Percentiles rank a stretch among this genome's conserved stretches.
phyloP scores from a whole-genome alignment of 2,888 invertebrate species.

The Diaperis boleti region DNA sequence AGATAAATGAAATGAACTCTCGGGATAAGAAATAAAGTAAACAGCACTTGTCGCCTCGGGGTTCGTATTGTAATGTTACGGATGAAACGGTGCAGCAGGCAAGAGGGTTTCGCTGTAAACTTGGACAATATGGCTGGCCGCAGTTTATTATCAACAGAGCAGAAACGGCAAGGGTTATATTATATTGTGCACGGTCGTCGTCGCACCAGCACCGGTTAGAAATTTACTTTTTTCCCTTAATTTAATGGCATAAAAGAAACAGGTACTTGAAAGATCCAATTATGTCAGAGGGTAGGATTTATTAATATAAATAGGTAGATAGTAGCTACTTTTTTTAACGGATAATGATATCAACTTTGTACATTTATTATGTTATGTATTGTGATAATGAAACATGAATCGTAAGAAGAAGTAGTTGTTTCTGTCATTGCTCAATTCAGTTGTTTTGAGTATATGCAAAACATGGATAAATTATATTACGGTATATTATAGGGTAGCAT shows the following conservation, averaged over 20 bases:
- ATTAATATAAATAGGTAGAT: too few relatives aligned
- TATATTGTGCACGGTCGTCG: constrained; percentile 7
- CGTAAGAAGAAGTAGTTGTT: too few relatives aligned
- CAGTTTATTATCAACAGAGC: constrained; percentile 50
- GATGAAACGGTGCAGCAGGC: constrained; percentile 49
- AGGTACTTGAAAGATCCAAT: constrained; percentile 1
- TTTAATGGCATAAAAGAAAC: constrained; percentile 18
- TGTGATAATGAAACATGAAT: too few relatives aligned
- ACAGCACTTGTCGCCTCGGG: constrained; percentile 64
- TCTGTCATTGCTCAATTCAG: too few relatives aligned
- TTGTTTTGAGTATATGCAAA: too few relatives aligned
- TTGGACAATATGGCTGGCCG: constrained; percentile 56
- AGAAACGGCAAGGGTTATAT: constrained; percentile 39
- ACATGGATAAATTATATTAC: too few relatives aligned
- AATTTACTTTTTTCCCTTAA: constrained; percentile 5
- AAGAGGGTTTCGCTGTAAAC: constrained; percentile 44
- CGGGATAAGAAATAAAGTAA: constrained; percentile 64
- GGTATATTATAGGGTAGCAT: too few relatives aligned
- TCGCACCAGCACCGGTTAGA: constrained; percentile 9
- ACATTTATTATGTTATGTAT: too few relatives aligned
- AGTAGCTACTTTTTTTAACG: too few relatives aligned
- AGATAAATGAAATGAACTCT: constrained; percentile 62
- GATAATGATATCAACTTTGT: too few relatives aligned
- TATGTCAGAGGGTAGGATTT: background rate
- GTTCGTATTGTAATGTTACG: constrained; percentile 60